A percentile compares a stretch with the other conserved stretches of the same genome.
Conservation (phyloP, 2,113 vertebrate genomes). For the Pseudonaja textilis region DNA sequence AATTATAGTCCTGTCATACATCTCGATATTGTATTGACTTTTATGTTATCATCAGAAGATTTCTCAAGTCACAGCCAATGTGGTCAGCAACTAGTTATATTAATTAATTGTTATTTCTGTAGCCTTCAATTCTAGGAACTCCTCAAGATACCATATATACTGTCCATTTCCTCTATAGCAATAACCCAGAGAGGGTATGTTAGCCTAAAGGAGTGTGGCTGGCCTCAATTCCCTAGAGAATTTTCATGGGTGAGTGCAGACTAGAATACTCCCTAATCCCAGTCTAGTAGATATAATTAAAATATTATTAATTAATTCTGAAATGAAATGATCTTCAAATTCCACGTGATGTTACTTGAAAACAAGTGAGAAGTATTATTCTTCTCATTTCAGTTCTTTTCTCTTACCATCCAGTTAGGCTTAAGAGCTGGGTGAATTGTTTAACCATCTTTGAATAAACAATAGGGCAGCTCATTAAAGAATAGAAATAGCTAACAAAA, state of each 20-base stretch:
- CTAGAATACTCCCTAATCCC: not conserved
- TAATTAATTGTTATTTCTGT: not conserved
- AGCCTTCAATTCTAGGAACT: not conserved
- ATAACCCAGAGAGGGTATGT: not conserved
- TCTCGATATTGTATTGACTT: not conserved
- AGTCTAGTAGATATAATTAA: not conserved
- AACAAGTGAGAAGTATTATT: not conserved
- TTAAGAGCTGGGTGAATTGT: not conserved
- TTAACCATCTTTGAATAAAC: not conserved
- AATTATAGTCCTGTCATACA: not conserved
- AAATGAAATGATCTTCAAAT: not conserved
- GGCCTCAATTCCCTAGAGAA: not conserved
- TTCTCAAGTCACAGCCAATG: not conserved
- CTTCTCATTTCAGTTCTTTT: not conserved
- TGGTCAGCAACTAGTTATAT: not conserved
- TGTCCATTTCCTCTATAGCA: not conserved
- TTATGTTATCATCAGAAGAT: too few relatives aligned
- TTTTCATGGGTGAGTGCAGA: not conserved
- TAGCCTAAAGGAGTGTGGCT: not conserved
- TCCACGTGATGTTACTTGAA: not conserved
- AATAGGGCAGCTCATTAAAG: slow-evolving; percentile 18
- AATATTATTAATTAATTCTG: not conserved
- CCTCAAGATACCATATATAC: not conserved
- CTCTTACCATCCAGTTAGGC: not conserved
- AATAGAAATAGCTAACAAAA: not conserved